A percentile compares a stretch with the other conserved stretches of the same genome.
phyloP scores from a whole-genome alignment of 2,113 vertebrate species.

The Turdus rufiventris region DNA sequence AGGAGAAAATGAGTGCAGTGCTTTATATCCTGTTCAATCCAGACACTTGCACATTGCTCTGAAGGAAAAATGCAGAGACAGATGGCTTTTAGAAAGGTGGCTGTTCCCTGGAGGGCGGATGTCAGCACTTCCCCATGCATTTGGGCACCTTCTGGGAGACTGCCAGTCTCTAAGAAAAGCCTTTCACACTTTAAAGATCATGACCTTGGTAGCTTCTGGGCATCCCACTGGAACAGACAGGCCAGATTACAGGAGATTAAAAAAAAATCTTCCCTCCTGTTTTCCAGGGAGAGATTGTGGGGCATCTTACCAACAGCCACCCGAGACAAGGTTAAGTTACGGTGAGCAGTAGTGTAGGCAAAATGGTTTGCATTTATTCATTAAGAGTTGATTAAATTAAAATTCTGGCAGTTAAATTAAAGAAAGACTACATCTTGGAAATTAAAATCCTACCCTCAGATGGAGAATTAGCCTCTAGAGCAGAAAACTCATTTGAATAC shows the following conservation, averaged over 20 bases:
- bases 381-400: slow-evolving; percentile 9
- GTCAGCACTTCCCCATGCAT: background rate
- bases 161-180: background rate
- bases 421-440: background rate
- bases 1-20: background rate
- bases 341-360: background rate
- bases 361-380: slow-evolving; percentile 5
- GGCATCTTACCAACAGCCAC: background rate
- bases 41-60: background rate
- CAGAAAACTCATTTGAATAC: background rate
- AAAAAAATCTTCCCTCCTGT: background rate
- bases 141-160: background rate
- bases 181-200: background rate
- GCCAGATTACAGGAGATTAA: background rate
- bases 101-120: background rate
- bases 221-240: background rate
- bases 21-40: background rate
- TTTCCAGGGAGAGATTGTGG: background rate
- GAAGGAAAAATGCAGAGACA: background rate
- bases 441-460: background rate
- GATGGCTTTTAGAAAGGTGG: accelerated
- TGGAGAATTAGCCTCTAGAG: background rate
- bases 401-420: slow-evolving; percentile 20
- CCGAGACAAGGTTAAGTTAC: background rate
- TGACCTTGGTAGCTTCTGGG: background rate